phyloP scores from a whole-genome alignment of 37 sponge, comb jelly and placozoan species.

The Bolinopsis microptera region DNA sequence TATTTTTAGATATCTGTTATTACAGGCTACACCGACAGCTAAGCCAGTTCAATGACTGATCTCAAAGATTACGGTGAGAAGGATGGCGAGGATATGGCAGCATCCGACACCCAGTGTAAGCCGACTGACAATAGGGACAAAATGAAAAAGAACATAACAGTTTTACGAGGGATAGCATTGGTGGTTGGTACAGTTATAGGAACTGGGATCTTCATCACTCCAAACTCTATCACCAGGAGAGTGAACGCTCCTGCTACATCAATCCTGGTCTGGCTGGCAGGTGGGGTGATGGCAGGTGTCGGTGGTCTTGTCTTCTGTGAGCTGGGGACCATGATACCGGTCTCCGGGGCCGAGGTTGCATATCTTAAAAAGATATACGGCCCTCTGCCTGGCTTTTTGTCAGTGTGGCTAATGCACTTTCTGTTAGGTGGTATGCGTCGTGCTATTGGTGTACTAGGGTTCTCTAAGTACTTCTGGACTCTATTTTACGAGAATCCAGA shows the following conservation, averaged over 20 bases:
- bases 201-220: constrained; percentile 44
- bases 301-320: neutral
- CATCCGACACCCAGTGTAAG: neutral
- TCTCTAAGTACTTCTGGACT: neutral
- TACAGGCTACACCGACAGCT: too few relatives aligned
- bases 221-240: neutral
- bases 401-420: neutral
- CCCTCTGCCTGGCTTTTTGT: neutral
- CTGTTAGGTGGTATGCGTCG: neutral
- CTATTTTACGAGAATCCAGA: constrained; percentile 6
- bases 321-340: constrained; percentile 24
- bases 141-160: constrained; percentile 4
- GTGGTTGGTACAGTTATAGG: constrained; percentile 49
- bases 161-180: neutral
- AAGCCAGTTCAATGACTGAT: too few relatives aligned
- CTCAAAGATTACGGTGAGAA: too few relatives aligned
- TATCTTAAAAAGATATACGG: constrained; percentile 33
- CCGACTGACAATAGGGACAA: neutral
- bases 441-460: neutral
- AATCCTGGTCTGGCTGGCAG: neutral
- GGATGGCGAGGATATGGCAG: too few relatives aligned
- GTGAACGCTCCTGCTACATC: neutral
- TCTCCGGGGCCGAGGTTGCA: constrained; percentile 27
- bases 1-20: too few relatives aligned
- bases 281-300: neutral